Percentiles rank a stretch among this genome's conserved stretches.
Conservation (phyloP, 1,140 invertebrate species). For the Megalonaias nervosa region DNA sequence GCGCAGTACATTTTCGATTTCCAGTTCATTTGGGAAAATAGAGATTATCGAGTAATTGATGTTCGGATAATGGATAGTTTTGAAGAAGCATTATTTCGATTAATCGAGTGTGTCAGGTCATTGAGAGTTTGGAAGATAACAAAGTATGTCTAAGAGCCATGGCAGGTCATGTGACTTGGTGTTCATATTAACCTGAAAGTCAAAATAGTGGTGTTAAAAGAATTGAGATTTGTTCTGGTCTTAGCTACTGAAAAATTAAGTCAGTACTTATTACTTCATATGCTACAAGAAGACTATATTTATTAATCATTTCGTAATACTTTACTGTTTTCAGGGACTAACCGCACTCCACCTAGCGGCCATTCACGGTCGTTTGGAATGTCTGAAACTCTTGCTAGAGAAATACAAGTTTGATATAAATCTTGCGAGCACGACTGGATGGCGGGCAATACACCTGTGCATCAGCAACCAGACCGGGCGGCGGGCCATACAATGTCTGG, state of each 20-base stretch:
- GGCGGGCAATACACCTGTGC: conserved; percentile 68
- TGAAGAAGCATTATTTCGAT: too few relatives aligned
- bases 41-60: too few relatives aligned
- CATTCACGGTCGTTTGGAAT: conserved; percentile 70
- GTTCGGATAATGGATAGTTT: too few relatives aligned
- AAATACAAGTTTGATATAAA: conserved; percentile 69
- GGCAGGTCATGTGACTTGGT: background rate
- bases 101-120: too few relatives aligned
- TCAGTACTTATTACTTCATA: background rate
- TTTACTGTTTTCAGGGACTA: conserved; percentile 60
- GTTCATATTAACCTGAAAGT: background rate
- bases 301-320: background rate
- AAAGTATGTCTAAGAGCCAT: background rate
- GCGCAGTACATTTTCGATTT: too few relatives aligned
- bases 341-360: conserved; percentile 68
- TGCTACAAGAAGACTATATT: background rate
- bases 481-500: conserved; percentile 62
- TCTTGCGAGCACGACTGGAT: conserved; percentile 67
- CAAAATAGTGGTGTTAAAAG: background rate
- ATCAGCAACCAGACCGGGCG: conserved; percentile 71
- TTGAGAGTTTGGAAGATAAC: too few relatives aligned
- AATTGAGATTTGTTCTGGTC: background rate
- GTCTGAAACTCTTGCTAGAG: conserved; percentile 69
- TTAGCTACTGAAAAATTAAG: background rate
- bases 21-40: too few relatives aligned